A percentile compares a stretch with the other conserved stretches of the same genome.
Conservation (phyloP, 2,888 invertebrate genomes). For the Catonia carolina region DNA sequence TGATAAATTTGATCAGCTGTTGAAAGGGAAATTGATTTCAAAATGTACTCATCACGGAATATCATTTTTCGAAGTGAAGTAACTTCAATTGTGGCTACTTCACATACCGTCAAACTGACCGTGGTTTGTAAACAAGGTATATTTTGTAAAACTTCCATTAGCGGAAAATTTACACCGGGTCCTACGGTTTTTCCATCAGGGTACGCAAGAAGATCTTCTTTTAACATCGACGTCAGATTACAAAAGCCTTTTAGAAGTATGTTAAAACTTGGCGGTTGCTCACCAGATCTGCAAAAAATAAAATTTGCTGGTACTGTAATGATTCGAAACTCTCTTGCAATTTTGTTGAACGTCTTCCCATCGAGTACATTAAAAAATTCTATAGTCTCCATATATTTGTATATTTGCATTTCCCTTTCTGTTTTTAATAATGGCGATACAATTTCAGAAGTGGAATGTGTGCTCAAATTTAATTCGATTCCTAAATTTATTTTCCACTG, state of each 20-base stretch:
- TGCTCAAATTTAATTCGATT: not conserved
- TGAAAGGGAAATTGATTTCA: not conserved
- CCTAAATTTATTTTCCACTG: conserved; percentile 1
- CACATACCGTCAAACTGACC: not conserved
- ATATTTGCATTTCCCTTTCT: not conserved
- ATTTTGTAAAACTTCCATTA: conserved; percentile 1
- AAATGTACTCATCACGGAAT: not conserved
- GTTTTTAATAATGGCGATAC: not conserved
- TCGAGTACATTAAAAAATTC: not conserved
- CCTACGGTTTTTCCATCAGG: not conserved
- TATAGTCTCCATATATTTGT: not conserved
- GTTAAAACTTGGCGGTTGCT: not conserved
- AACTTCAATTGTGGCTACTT: conserved; percentile 4
- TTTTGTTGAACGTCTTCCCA: not conserved
- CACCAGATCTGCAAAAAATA: conserved; percentile 9
- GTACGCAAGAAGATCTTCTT: not conserved
- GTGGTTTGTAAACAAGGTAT: not conserved
- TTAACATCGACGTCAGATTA: not conserved
- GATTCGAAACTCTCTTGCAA: not conserved
- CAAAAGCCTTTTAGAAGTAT: not conserved
- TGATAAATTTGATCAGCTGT: not conserved
- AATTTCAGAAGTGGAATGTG: not conserved
- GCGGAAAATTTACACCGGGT: not conserved
- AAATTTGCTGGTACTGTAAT: not conserved
- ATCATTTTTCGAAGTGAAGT: not conserved